Evolutionary conservation across 2,113 vertebrate species (phyloP).

Genomic region (Budorcas taxicolor): DNA sequence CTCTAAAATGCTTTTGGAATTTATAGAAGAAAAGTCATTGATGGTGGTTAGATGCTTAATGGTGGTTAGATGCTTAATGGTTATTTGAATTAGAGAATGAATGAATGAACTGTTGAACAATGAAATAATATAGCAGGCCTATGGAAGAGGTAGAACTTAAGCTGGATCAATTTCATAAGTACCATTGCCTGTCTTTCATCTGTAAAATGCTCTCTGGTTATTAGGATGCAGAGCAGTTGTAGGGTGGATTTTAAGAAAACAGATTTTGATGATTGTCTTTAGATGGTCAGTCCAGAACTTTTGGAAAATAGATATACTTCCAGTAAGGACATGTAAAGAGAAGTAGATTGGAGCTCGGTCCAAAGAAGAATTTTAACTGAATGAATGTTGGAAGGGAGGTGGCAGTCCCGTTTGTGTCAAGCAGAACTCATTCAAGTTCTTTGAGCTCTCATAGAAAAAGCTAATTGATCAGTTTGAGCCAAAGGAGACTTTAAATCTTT

Average conservation of each 20-base stretch:
- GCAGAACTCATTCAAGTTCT: not conserved
- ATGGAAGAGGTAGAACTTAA: not conserved
- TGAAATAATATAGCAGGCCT: not conserved
- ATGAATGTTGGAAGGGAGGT: not conserved
- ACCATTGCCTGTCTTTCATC: not conserved
- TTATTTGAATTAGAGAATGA: conserved; percentile 13
- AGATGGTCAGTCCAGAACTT: not conserved
- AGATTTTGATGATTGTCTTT: not conserved
- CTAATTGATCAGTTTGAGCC: not conserved
- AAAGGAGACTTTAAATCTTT: conserved; percentile 7
- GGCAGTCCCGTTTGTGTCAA: not conserved
- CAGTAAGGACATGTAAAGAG: not conserved
- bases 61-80: not conserved
- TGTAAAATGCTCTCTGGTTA: not conserved
- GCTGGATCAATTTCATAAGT: not conserved
- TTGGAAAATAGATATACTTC: not conserved
- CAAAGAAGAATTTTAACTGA: not conserved
- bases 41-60: not conserved
- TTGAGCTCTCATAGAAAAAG: not conserved
- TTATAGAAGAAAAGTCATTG: conserved; percentile 8
- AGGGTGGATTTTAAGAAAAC: not conserved
- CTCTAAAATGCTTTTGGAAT: conserved; percentile 18
- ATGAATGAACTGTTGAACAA: not conserved
- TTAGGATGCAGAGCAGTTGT: not conserved
- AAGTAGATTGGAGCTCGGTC: not conserved